Evolutionary conservation across 2,797 vertebrate species (phyloP).

Genomic region (Miichthys miiuy): DNA sequence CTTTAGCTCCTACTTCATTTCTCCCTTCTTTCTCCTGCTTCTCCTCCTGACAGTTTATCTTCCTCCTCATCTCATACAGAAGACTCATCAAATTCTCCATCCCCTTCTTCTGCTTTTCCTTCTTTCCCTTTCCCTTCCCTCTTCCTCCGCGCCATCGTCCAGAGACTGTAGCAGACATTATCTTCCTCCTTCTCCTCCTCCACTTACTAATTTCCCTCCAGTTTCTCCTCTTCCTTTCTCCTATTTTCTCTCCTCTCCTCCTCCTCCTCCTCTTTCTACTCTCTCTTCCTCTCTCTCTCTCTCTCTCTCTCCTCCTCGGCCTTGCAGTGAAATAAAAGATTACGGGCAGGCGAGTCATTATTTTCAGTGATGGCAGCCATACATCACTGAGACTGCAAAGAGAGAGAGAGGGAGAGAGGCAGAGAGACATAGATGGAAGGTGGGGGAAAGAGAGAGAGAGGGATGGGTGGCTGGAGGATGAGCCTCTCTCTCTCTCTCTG

Average conservation of each 20-base stretch:
- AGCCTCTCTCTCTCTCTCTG: not conserved
- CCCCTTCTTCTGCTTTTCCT: not conserved
- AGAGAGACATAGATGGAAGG: slow-evolving; percentile 15
- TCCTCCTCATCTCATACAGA: slow-evolving; percentile 18
- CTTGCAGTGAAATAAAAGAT: slow-evolving; percentile 79
- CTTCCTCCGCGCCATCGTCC: slow-evolving; percentile 18
- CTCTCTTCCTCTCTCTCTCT: not conserved
- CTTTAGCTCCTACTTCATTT: not conserved
- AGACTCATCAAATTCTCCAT: not conserved
- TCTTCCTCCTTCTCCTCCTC: slow-evolving; percentile 1
- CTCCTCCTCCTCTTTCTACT: not conserved
- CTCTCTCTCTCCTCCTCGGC: slow-evolving; percentile 20
- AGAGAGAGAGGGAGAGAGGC: slow-evolving; percentile 15
- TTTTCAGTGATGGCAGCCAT: slow-evolving; percentile 79
- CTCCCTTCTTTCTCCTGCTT: not conserved
- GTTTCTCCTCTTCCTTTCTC: slow-evolving; percentile 24
- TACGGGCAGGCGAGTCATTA: slow-evolving; percentile 78
- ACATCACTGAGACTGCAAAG: slow-evolving; percentile 71
- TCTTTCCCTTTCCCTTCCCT: not conserved
- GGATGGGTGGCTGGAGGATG: slow-evolving; percentile 39
- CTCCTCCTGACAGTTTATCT: slow-evolving; percentile 8
- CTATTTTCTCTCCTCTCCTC: not conserved
- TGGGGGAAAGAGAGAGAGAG: slow-evolving; percentile 3
- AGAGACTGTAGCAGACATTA: not conserved
- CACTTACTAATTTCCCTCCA: slow-evolving; percentile 19